These are phyloP conservation scores for Columba janthina DNA, from an alignment of 2,113 vertebrate genomes.

Conservation along the genomic window DNA sequence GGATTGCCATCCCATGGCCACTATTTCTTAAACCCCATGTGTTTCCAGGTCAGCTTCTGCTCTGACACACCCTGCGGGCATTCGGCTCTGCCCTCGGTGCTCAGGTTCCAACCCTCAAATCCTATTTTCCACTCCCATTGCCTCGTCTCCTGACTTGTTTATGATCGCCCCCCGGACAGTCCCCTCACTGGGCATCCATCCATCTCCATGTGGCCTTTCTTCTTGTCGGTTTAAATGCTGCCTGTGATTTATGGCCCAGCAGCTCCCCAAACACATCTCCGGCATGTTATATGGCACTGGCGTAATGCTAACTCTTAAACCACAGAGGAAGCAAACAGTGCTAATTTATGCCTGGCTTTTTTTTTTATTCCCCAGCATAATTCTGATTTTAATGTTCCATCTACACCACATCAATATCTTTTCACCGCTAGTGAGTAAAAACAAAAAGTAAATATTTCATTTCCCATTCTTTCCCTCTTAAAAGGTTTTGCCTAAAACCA, in stretches of 20 bases:
- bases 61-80: background rate
- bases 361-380: conserved; percentile 31
- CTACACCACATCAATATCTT: conserved; percentile 27
- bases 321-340: background rate
- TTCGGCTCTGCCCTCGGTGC: background rate
- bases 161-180: background rate
- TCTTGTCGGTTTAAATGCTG: conserved; percentile 2
- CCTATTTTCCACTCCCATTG: background rate
- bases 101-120: background rate
- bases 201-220: conserved; percentile 35
- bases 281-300: background rate
- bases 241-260: conserved; percentile 29
- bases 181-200: conserved; percentile 17
- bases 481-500: background rate
- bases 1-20: background rate
- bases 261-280: background rate
- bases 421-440: background rate
- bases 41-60: background rate
- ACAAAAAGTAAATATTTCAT: conserved; percentile 56
- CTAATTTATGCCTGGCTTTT: conserved; percentile 30
- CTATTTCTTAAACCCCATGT: rapidly evolving
- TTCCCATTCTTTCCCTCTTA: background rate
- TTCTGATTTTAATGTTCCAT: conserved; percentile 48
- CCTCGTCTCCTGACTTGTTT: background rate
- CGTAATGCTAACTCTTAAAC: background rate